Evolutionary conservation across 2,888 invertebrate species (phyloP), one percentile per base, ranked within the genome.

Genomic region (Andrena hattorfiana): DNA sequence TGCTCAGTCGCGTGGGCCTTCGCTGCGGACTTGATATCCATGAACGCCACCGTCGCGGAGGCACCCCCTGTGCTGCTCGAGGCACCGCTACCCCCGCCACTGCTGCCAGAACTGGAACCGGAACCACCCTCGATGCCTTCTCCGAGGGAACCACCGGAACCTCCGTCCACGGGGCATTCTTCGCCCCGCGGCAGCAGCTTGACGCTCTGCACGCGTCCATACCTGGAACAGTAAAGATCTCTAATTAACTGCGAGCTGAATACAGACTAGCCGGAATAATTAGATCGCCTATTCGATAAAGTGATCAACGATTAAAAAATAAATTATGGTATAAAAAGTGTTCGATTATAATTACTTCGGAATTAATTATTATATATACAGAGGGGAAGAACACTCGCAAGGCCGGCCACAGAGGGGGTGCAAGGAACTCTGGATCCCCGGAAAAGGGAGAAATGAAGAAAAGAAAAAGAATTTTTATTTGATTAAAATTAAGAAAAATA

Each of bases 141-240:
- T 93, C 94, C 94, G 94, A 94, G 94, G 94, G 95, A 94, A 95
- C 95, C 94, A 94, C 94, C 94, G 91, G 92, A 92, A 89, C 91
- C 90, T 88, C 94, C 93, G 89, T 93, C 94, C 93, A 93, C 93
- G 92, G 93, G 93, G 91, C 94, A 94, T 85, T 93, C 93, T 88
- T 94, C 94, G 94, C 94, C 94, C 94, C 95, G 95, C 92, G 97
- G 96, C 96, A 98, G 96, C 95, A 98, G 96, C 95, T 98, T 98
- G 96, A 98, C 98, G 96, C 97, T 98, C 96, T 98, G 98, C 95
- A 98, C 98, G 96, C 98, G 98, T 96, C 98, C 98, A 98, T 98
- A 98, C 96, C 98, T 98, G 96, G 77, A 95, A 95, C 60, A 85
- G 26, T 62, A 0, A 49, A 28, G 20, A 56, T 16, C 20, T 60